Percentiles rank a stretch among this genome's conserved stretches.
Conservation (phyloP, 2,888 invertebrate species). For the Dilophus febrilis region DNA sequence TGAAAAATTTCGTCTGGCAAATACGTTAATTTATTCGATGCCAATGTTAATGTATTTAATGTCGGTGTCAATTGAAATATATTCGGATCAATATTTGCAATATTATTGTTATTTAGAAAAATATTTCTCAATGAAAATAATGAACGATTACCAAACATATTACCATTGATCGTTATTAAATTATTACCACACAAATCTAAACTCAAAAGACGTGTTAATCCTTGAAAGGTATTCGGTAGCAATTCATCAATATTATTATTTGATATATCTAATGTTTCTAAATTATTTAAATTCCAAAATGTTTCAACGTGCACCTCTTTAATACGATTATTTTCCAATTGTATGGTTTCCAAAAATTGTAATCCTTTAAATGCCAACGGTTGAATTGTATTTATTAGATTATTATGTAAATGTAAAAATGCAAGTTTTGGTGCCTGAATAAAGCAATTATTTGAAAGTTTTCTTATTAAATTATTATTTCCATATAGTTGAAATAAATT, state of each 20-base stretch:
- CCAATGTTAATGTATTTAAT: conserved; percentile 21
- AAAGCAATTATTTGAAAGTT: too few species aligned
- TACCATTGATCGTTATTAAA: conserved; percentile 15
- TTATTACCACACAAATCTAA: conserved; percentile 21
- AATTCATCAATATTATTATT: conserved; percentile 21
- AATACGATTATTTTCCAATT: too few species aligned
- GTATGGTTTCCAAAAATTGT: conserved; percentile 11
- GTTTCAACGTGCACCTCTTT: conserved; percentile 8
- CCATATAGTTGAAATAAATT: too few species aligned
- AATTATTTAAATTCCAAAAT: not conserved
- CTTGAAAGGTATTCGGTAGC: conserved; percentile 16
- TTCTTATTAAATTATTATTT: too few species aligned
- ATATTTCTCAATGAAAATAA: conserved; percentile 17
- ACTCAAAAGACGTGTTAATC: conserved; percentile 17
- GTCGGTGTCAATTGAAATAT: conserved; percentile 19
- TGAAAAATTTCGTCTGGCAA: conserved; percentile 21
- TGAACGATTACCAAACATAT: conserved; percentile 16
- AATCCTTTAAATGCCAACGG: too few species aligned
- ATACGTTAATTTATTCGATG: conserved; percentile 17
- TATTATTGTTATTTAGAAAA: conserved; percentile 16
- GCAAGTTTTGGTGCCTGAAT: too few species aligned
- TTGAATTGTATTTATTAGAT: too few species aligned
- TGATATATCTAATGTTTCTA: conserved; percentile 14
- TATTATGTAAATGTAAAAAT: too few species aligned
- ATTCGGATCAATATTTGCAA: conserved; percentile 16